Evolutionary conservation across 2,797 vertebrate genomes (phyloP).

Genomic region (Glyptemys insculpta): DNA sequence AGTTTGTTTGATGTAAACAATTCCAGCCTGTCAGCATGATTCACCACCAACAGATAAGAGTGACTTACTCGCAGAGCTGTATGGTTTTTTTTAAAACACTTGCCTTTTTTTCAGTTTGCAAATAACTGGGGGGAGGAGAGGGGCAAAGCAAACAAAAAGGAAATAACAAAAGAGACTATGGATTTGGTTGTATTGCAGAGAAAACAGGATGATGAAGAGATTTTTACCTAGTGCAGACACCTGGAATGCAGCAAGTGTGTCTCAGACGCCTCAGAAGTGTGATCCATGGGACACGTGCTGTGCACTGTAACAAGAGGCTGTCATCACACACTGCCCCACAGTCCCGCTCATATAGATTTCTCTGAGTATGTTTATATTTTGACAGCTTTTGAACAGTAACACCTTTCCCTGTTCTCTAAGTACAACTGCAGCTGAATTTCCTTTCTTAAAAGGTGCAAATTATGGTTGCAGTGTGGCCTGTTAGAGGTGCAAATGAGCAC

Average conservation of each 20-base stretch:
- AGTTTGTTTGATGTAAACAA: slow-evolving; percentile 65
- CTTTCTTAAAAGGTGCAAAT: slow-evolving; percentile 76
- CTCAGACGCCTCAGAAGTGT: neutral
- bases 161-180: slow-evolving; percentile 48
- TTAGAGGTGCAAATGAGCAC: slow-evolving; percentile 78
- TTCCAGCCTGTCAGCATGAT: slow-evolving; percentile 59
- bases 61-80: slow-evolving; percentile 31
- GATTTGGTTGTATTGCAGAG: slow-evolving; percentile 25
- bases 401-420: slow-evolving; percentile 56
- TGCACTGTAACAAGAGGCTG: slow-evolving; percentile 47
- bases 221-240: slow-evolving; percentile 45
- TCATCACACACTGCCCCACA: slow-evolving; percentile 48
- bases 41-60: slow-evolving; percentile 59
- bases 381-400: slow-evolving; percentile 75
- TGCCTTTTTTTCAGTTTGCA: slow-evolving; percentile 54
- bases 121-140: neutral
- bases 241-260: slow-evolving; percentile 18
- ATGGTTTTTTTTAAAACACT: slow-evolving; percentile 52
- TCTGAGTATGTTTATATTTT: slow-evolving; percentile 70
- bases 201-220: slow-evolving; percentile 30
- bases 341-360: slow-evolving; percentile 48
- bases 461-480: slow-evolving; percentile 62
- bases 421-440: slow-evolving; percentile 65
- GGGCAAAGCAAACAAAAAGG: slow-evolving; percentile 53
- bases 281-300: slow-evolving; percentile 36